Percentiles rank a stretch among this genome's conserved stretches.
phyloP scores from a whole-genome alignment of 2,113 vertebrate species.

The Meriones unguiculatus region DNA sequence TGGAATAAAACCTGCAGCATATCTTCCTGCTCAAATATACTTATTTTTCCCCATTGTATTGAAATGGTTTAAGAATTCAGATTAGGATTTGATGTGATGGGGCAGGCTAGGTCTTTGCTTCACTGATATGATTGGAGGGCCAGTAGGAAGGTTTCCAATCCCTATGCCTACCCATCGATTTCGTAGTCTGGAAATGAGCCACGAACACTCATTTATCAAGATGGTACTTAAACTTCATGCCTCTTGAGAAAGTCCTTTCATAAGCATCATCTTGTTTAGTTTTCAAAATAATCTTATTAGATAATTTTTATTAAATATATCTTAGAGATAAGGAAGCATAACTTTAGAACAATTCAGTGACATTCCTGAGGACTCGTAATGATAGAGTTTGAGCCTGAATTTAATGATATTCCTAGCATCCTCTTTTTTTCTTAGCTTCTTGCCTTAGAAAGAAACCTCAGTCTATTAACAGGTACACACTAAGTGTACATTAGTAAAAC shows the following conservation, averaged over 20 bases:
- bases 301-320: conserved; percentile 44
- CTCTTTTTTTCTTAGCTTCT: not conserved
- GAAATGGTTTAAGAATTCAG: conserved; percentile 19
- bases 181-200: conserved; percentile 43
- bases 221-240: not conserved
- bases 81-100: conserved; percentile 27
- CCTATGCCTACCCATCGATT: not conserved
- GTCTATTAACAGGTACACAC: conserved; percentile 20
- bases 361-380: not conserved
- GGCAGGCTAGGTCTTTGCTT: not conserved
- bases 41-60: not conserved
- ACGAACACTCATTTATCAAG: conserved; percentile 24
- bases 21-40: conserved; percentile 1
- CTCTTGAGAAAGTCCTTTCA: conserved; percentile 31
- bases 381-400: not conserved
- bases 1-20: not conserved
- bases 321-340: conserved; percentile 61
- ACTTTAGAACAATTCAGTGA: conserved; percentile 7
- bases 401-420: not conserved
- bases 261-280: conserved; percentile 55
- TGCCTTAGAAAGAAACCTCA: not conserved
- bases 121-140: not conserved
- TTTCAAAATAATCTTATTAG: conserved; percentile 43
- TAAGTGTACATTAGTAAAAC: not conserved
- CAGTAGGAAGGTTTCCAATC: not conserved